Evolutionary conservation across 2,113 vertebrate genomes (phyloP).

Genomic region (Vombatus ursinus): DNA sequence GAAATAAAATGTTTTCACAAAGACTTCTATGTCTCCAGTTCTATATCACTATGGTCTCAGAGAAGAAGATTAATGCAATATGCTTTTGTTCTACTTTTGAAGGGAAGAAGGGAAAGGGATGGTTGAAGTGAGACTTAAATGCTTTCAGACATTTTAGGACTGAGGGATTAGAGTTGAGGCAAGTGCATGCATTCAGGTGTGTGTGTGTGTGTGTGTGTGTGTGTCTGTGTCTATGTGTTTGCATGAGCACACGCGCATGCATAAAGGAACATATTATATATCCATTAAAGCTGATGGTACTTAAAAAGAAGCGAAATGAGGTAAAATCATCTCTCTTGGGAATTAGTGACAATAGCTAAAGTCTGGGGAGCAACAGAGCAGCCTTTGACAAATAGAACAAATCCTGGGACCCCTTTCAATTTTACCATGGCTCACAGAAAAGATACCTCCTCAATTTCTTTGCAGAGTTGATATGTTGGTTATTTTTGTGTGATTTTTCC

Average conservation of each 20-base stretch:
- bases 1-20: conserved; percentile 5
- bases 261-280: too few relatives aligned
- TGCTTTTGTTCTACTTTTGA: background rate
- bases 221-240: too few relatives aligned
- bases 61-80: conserved; percentile 1
- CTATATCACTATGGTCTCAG: background rate
- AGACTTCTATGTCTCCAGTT: background rate
- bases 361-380: background rate
- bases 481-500: too few relatives aligned
- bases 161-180: background rate
- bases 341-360: background rate
- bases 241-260: too few relatives aligned
- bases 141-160: background rate
- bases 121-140: background rate
- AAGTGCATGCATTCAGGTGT: too few relatives aligned
- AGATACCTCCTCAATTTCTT: too few relatives aligned
- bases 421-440: background rate
- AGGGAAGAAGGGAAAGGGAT: conserved; percentile 20
- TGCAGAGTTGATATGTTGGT: too few relatives aligned
- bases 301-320: background rate
- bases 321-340: background rate
- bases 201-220: too few relatives aligned
- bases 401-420: background rate
- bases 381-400: background rate
- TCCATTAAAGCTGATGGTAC: background rate